Conservation (phyloP, 2,888 invertebrate species). For the Thysanoteuthis rhombus region DNA sequence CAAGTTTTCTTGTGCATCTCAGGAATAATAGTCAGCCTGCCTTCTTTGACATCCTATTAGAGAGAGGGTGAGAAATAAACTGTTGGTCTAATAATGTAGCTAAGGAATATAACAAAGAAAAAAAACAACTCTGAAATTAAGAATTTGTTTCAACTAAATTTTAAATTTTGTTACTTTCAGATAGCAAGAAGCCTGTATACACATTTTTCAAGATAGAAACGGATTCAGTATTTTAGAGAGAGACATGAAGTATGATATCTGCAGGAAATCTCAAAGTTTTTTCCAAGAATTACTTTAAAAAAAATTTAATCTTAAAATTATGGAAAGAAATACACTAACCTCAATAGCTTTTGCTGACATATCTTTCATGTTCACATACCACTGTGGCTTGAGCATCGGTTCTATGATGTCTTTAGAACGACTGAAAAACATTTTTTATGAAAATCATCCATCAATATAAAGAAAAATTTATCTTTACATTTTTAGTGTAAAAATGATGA, state of each 20-base stretch:
- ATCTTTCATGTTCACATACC: conserved; percentile 88
- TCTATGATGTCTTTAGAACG: conserved; percentile 98
- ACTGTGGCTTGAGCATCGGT: conserved; percentile 94
- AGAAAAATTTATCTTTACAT: too few relatives aligned
- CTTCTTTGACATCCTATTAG: conserved; percentile 76
- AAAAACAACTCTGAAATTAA: neutral
- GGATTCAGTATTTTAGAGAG: neutral
- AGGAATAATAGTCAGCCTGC: conserved; percentile 88
- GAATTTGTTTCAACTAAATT: neutral
- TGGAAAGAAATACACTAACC: conserved; percentile 46
- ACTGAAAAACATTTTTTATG: conserved; percentile 69
- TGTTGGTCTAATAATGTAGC: neutral
- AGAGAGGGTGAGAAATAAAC: neutral
- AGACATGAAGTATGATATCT: neutral
- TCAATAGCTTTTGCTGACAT: conserved; percentile 89
- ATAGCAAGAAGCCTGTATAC: too few relatives aligned
- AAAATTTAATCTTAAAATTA: neutral
- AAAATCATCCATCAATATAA: too few relatives aligned
- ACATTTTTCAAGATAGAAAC: neutral
- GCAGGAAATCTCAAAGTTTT: neutral
- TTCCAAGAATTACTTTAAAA: neutral
- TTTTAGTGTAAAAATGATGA: too few relatives aligned
- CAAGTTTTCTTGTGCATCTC: conserved; percentile 91
- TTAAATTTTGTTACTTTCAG: too few relatives aligned
- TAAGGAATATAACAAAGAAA: neutral